Evolutionary conservation across 2,113 vertebrate species (phyloP), one percentile per base, ranked within the genome.

Genomic region (Boulengeromyrus knoepffleri): DNA sequence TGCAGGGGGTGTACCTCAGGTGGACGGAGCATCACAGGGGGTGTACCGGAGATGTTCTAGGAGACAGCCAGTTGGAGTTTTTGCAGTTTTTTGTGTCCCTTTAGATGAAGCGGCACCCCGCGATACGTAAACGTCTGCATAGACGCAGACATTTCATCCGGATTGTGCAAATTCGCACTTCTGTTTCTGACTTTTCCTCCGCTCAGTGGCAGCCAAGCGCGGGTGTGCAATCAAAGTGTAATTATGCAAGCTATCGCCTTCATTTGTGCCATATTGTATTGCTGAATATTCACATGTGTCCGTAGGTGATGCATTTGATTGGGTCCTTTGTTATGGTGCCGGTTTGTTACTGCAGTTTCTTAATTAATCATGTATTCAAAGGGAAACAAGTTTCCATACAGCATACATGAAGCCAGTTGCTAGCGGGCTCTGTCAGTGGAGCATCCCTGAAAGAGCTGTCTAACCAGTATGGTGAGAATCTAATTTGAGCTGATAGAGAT

Each of bases 171-270:
- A 87, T 50, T 52, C 46, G 0, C 49, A 31, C 27, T 21, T 53
- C 83, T 47, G 19, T 10, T 85, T 47, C 83, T 53, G 49, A 31
- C 85, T 87, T 87, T 53, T 31, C 49, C 49, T 12, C 42, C 17
- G 3, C 62, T 31, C 77, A 56, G 58, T 90, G 66, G 36, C n/a
- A 84, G 36, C 85, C 45, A 62, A 85, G 85, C 49, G 27, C 66
- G 56, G 85, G 89, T 88, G 36, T 80, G 77, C 90, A 93, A 93
- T 91, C 91, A 90, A 86, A 83, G 83, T 42, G 88, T 89, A 91
- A 92, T 90, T 88, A 86, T 90, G 88, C 62, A 85, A 89, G 62
- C 89, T 74, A 80, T 70, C 62, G 45, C 39, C 45, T 24, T 45
- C 83, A 46, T 47, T 85, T 45, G 8, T 85, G 19, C 83, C 39